A percentile compares a stretch with the other conserved stretches of the same genome.
These are phyloP conservation scores for Sphaerolaimus hirsutus DNA, from an alignment of 2,888 invertebrate species.

Conservation along the genomic window DNA sequence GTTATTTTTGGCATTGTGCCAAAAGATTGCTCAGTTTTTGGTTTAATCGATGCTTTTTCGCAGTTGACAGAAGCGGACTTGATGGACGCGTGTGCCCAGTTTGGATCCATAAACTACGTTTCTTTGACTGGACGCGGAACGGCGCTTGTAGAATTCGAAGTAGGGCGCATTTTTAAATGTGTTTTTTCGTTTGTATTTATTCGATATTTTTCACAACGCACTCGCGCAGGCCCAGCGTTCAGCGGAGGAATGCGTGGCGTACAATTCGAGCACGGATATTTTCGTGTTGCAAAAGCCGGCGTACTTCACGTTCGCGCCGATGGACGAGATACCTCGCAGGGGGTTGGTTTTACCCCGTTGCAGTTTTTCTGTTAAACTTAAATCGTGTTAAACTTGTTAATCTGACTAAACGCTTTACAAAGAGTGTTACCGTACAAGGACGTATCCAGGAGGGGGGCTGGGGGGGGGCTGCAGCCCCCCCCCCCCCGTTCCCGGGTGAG, in stretches of 20 bases:
- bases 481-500: no score
- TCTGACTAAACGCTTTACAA: no score
- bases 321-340: conserved; percentile 1
- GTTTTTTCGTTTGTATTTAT: not conserved
- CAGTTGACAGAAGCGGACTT: conserved; percentile 6
- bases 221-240: conserved; percentile 1
- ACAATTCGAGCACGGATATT: conserved; percentile 3
- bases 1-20: no score
- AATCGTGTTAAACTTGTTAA: no score
- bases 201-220: not conserved
- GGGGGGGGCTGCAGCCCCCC: no score
- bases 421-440: no score
- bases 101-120: conserved; percentile 7
- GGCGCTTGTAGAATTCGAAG: conserved; percentile 8
- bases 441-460: no score
- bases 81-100: conserved; percentile 6
- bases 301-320: conserved; percentile 2
- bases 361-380: no score
- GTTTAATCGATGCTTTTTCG: no score
- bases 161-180: not conserved
- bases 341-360: not conserved
- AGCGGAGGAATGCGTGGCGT: conserved; percentile 1
- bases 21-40: no score
- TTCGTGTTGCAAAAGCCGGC: conserved; percentile 1
- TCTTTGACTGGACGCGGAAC: conserved; percentile 4